phyloP scores from a whole-genome alignment of 2,113 vertebrate genomes.

The Oceanodroma tethys region DNA sequence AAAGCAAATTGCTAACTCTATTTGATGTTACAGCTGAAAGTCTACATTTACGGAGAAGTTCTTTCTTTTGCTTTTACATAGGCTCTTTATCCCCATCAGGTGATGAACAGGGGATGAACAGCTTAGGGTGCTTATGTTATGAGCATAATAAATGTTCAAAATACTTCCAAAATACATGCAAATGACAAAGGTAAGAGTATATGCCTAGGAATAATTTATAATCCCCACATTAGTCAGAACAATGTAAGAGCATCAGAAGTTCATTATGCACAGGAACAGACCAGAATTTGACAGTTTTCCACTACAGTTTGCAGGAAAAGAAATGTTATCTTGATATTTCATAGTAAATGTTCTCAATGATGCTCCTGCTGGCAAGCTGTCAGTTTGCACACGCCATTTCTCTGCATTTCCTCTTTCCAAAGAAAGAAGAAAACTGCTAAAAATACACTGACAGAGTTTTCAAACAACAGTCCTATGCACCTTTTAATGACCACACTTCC shows the following conservation, averaged over 20 bases:
- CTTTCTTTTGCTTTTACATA: not conserved
- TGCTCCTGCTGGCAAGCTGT: conserved; percentile 22
- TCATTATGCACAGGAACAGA: conserved; percentile 7
- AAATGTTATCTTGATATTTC: conserved; percentile 24
- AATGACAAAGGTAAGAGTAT: not conserved
- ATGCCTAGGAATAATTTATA: conserved; percentile 18
- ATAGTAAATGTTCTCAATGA: conserved; percentile 30
- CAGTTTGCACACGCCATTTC: not conserved
- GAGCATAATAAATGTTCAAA: conserved; percentile 21
- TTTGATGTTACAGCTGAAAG: not conserved
- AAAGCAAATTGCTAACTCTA: not conserved
- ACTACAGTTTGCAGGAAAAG: conserved; percentile 20
- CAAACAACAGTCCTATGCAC: not conserved
- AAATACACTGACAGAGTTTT: not conserved
- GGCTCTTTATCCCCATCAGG: not conserved
- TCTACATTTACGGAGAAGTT: not conserved
- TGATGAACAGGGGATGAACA: not conserved
- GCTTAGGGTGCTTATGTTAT: not conserved
- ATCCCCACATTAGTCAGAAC: not conserved
- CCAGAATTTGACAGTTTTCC: conserved; percentile 40
- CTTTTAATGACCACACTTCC: not conserved
- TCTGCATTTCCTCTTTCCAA: not conserved
- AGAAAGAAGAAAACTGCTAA: not conserved
- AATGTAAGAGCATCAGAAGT: not conserved
- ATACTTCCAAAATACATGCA: conserved; percentile 10